phyloP scores from a whole-genome alignment of 2,113 vertebrate genomes.

The Mirza zaza region DNA sequence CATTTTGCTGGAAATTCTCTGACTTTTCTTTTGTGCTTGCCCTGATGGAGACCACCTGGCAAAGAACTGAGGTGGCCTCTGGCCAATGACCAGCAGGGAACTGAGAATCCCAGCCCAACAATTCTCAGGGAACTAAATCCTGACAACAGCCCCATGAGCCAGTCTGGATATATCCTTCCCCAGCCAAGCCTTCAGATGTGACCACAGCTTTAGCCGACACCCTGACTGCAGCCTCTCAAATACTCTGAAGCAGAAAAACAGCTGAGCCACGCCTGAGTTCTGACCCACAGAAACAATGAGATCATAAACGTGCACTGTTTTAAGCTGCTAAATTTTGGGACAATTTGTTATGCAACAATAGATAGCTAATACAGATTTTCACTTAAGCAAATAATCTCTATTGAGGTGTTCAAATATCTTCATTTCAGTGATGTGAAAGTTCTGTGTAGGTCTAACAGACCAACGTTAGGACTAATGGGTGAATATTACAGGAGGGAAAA shows the following conservation, averaged over 20 bases:
- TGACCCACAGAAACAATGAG: background rate
- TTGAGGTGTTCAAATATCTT: background rate
- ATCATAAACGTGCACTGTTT: background rate
- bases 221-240: background rate
- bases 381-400: background rate
- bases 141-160: background rate
- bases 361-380: background rate
- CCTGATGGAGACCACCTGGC: background rate
- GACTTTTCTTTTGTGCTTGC: background rate
- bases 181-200: background rate
- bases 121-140: background rate
- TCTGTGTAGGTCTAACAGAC: background rate
- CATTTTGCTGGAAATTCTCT: background rate
- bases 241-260: background rate
- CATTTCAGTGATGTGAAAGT: background rate
- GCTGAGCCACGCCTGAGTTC: background rate
- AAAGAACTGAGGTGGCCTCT: too few relatives aligned
- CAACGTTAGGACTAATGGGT: background rate
- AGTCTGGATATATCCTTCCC: background rate
- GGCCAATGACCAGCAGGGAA: background rate
- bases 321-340: background rate
- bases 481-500: background rate
- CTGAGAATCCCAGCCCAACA: background rate
- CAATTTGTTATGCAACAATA: background rate
- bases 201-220: too few relatives aligned